Percentiles rank a stretch among this genome's conserved stretches.
phyloP scores from a whole-genome alignment of 2,797 vertebrate species.

The Molothrus ater region DNA sequence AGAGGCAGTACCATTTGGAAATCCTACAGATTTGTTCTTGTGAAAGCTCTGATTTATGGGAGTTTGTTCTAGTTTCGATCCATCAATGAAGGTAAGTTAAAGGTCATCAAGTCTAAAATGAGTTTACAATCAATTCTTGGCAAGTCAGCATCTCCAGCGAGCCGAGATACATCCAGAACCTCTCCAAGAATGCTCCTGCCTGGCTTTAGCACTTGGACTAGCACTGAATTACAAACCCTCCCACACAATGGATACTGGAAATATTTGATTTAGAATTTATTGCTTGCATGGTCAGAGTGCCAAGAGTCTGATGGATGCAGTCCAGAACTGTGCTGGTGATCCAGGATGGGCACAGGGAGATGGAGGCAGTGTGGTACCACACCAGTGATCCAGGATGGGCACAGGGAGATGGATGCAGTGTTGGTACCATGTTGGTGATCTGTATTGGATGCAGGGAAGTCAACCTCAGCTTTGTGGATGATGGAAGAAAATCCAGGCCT shows the following conservation, averaged over 20 bases:
- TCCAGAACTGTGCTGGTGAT: not conserved
- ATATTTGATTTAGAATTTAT: not conserved
- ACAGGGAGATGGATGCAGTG: too few relatives aligned
- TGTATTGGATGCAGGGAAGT: not conserved
- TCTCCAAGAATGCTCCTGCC: accelerated
- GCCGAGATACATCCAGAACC: not conserved
- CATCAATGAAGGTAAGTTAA: not conserved
- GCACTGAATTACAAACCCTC: not conserved
- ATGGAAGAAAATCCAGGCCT: not conserved
- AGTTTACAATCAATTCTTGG: not conserved
- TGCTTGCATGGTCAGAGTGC: accelerated
- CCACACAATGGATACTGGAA: not conserved
- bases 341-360: not conserved
- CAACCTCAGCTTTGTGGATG: not conserved
- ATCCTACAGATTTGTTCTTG: not conserved
- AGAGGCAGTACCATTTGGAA: not conserved
- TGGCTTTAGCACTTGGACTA: not conserved
- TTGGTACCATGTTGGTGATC: not conserved
- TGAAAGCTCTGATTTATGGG: not conserved
- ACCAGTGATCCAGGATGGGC: not conserved
- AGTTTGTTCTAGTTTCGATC: not conserved
- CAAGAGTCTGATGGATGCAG: not conserved
- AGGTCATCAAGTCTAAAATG: conserved; percentile 23
- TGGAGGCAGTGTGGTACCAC: not conserved
- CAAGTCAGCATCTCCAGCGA: not conserved